phyloP scores from a whole-genome alignment of 2,797 vertebrate genomes.

The Galago senegalensis region DNA sequence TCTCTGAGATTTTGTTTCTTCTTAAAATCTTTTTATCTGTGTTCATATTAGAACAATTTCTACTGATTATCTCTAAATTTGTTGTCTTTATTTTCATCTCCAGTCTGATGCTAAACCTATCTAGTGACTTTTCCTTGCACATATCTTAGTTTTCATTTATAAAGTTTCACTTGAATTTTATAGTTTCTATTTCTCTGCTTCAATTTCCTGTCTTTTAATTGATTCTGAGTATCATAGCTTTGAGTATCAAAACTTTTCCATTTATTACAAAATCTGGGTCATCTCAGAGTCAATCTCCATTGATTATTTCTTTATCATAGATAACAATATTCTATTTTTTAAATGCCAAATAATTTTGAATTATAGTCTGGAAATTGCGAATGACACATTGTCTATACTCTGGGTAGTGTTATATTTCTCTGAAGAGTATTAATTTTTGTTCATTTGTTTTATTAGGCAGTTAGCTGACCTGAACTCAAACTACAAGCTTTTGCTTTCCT shows the following conservation, averaged over 20 bases:
- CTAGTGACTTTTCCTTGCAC: neutral
- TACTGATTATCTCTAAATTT: neutral
- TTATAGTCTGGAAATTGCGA: neutral
- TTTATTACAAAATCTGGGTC: neutral
- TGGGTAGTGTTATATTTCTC: neutral
- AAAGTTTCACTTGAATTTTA: slow-evolving; percentile 11
- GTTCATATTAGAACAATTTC: neutral
- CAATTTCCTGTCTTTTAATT: neutral
- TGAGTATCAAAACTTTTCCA: neutral
- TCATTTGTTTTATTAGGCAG: neutral
- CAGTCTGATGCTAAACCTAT: neutral
- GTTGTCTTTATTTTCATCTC: neutral
- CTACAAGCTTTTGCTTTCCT: neutral
- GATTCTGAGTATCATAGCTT: neutral
- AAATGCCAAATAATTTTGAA: slow-evolving; percentile 22
- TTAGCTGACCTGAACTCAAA: neutral
- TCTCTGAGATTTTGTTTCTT: neutral
- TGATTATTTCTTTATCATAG: neutral
- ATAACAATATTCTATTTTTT: neutral
- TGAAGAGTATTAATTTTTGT: neutral
- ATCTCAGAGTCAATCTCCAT: neutral
- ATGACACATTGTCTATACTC: neutral
- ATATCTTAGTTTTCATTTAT: neutral
- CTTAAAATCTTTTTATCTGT: neutral
- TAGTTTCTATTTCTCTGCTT: neutral